Conservation (phyloP, 2,888 invertebrate genomes). For the Hemicrepidius hirtus region DNA sequence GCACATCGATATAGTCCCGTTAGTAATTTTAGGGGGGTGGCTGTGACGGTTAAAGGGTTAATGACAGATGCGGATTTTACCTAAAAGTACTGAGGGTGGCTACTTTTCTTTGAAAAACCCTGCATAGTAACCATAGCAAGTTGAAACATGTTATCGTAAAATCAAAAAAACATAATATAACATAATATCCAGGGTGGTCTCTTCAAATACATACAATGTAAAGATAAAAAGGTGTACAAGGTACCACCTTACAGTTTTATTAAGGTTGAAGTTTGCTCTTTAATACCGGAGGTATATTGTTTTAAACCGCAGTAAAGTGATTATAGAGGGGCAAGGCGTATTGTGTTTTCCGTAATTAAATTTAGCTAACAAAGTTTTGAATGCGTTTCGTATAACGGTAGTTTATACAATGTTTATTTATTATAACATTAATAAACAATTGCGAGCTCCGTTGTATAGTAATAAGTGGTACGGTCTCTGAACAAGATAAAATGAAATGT, state of each 20-base stretch:
- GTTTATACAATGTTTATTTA: conserved; percentile 37
- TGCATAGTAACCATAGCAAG: too few species aligned
- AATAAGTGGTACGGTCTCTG: conserved; percentile 44
- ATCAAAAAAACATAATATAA: too few species aligned
- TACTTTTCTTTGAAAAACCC: too few species aligned
- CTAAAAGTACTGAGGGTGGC: too few species aligned
- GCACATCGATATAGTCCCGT: too few species aligned
- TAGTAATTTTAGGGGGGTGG: too few species aligned
- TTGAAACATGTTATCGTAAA: too few species aligned
- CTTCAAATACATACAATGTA: too few species aligned
- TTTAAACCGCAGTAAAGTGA: conserved; percentile 25
- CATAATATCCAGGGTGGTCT: too few species aligned
- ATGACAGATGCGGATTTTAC: too few species aligned
- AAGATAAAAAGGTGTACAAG: too few species aligned
- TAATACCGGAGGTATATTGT: conserved; percentile 8
- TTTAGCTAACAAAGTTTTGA: conserved; percentile 28
- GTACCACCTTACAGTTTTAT: background rate
- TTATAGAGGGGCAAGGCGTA: conserved; percentile 27
- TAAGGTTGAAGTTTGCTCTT: background rate
- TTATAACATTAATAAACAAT: conserved; percentile 41
- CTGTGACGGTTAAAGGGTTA: too few species aligned
- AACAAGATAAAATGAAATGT: conserved; percentile 61
- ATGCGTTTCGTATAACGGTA: conserved; percentile 6
- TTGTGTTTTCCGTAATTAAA: conserved; percentile 33
- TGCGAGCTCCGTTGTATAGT: conserved; percentile 30